Evolutionary conservation across 2,888 invertebrate species (phyloP), one percentile per base, ranked within the genome.

Genomic region (Pheosia tremula): DNA sequence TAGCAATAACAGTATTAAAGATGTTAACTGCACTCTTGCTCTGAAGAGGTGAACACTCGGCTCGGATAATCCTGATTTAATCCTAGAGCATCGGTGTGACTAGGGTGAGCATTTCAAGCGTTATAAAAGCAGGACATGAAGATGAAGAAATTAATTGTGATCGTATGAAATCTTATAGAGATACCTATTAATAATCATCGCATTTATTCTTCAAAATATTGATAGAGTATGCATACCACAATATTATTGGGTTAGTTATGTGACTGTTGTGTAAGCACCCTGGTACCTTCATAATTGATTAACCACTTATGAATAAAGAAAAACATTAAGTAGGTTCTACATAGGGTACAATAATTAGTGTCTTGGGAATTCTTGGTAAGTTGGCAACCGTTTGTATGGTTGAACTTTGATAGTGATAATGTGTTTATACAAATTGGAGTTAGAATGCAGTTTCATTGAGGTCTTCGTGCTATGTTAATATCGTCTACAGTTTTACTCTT

Each of bases 51-150:
- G 59, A 56, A 60, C 39, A 24, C 54, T 62, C n/a, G 56, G 63
- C 45, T 50, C 60, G 37, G 47, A 11, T 67, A 62, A 68, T 64
- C 61, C 63, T 59, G 62, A 59, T 66, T 62, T 74, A 70, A 74
- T 68, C 72, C 66, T 38, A 24, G 9, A 9, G 47, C 47, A 47
- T n/a, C 47, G 11, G 47, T 47, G 47, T n/a, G 47, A n/a, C 47
- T 9, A 47, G 47, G n/a, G 47, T n/a, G 0, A 47, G n/a, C n/a
- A 47, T 11, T 2, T 47, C 11, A n/a, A 1, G 5, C 4, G 8
- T 45, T 10, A 3, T 9, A 4, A 47, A n/a, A 47, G 9, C n/a
- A 47, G 47, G 47, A 47, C 7, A 9, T 9, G 9, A 45, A 9
- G 6, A 4, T 45, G 43, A 9, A 9, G 10, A 45, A 45, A 50